Evolutionary conservation across 1,140 invertebrate genomes (phyloP).

Genomic region (Dendroctonus ponderosae): DNA sequence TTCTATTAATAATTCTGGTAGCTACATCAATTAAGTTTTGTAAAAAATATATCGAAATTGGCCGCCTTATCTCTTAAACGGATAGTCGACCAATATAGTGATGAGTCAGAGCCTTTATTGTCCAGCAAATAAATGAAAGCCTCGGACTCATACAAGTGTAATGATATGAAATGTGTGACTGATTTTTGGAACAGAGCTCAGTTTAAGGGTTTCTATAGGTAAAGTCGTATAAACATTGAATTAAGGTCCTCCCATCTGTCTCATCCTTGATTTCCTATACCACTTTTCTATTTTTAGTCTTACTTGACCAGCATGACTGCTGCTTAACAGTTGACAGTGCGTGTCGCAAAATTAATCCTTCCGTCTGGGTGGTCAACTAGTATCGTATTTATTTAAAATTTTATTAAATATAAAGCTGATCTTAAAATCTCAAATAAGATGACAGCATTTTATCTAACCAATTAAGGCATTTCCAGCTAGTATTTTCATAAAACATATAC

Average conservation of each 20-base stretch:
- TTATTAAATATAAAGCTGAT: background rate
- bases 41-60: conserved; percentile 25
- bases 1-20: conserved; percentile 36
- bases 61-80: conserved; percentile 6
- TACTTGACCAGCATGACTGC: conserved; percentile 48
- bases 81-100: conserved; percentile 1
- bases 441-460: too few species aligned
- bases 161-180: conserved; percentile 49
- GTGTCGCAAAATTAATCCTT: conserved; percentile 46
- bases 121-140: conserved; percentile 16
- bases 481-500: too few species aligned
- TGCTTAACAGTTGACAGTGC: conserved; percentile 47
- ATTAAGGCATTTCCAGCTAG: too few species aligned
- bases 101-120: conserved; percentile 21
- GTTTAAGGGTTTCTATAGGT: conserved; percentile 35
- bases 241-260: conserved; percentile 46
- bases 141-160: conserved; percentile 39
- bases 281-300: conserved; percentile 44
- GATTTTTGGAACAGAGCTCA: conserved; percentile 50
- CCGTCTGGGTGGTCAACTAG: conserved; percentile 32
- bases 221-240: conserved; percentile 35
- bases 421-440: background rate
- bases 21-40: conserved; percentile 12
- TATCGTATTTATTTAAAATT: conserved; percentile 4
- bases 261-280: conserved; percentile 43